phyloP scores from a whole-genome alignment of 2,888 invertebrate species.

The Napeogenes inachia region DNA sequence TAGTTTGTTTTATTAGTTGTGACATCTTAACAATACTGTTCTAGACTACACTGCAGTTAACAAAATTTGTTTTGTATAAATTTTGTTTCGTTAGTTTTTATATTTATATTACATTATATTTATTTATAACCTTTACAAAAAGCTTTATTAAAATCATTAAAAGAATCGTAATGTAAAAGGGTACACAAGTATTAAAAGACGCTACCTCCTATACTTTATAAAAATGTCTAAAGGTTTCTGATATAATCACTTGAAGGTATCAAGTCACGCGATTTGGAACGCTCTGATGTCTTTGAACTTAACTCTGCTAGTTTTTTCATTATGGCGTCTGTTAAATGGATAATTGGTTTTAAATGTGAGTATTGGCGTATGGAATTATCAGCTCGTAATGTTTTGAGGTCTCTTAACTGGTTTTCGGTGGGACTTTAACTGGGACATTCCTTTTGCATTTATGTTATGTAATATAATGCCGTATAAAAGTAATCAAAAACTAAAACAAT shows the following conservation, averaged over 20 bases:
- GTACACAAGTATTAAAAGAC: background rate
- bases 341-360: slow-evolving; percentile 18
- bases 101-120: no score
- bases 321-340: slow-evolving; percentile 21
- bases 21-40: no score
- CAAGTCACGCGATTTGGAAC: slow-evolving; percentile 62
- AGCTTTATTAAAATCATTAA: slow-evolving; percentile 4
- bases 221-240: slow-evolving; percentile 32
- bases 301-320: slow-evolving; percentile 24
- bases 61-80: no score
- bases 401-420: background rate
- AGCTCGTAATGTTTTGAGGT: background rate
- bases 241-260: slow-evolving; percentile 48
- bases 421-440: no score
- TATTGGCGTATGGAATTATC: slow-evolving; percentile 9
- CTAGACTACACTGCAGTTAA: no score
- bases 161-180: background rate
- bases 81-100: no score
- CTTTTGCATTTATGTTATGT: no score
- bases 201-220: slow-evolving; percentile 10
- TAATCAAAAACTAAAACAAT: background rate
- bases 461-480: background rate
- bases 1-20: no score
- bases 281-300: slow-evolving; percentile 57
- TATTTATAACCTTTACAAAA: background rate